Evolutionary conservation across 2,888 invertebrate genomes (phyloP), one percentile per base, ranked within the genome.

Genomic region (Ischnura elegans): DNA sequence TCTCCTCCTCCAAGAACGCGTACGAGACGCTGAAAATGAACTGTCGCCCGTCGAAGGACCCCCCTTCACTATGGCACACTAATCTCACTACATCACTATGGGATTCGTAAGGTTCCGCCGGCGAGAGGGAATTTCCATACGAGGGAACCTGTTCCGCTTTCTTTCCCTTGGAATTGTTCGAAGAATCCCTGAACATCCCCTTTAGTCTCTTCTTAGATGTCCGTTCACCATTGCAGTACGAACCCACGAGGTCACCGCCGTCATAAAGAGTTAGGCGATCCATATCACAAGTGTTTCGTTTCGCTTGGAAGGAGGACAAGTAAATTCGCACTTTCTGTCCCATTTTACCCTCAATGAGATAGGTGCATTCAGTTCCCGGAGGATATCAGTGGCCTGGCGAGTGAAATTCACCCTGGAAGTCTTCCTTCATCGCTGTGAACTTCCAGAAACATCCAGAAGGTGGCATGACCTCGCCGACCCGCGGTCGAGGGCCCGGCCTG

Each of bases 381-480:
- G 93, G 61, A 42, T 93, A 93, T 66, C 93, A 93, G 19, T 93
- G 93, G 13, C 55, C 45, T 5, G 55, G 45, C 46, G 93, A 93
- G n/a, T 93, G 76, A 29, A 93, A 66, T 55, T 93, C 66, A 21
- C 93, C 93, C 42, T 93, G 93, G 43, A 46, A 45, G n/a, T n/a
- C 45, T 46, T 86, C 86, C 36, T n/a, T 46, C n/a, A 45, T n/a
- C 8, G 45, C 86, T 5, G 86, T 45, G n/a, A 86, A 46, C 46
- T 86, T 86, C 86, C 86, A 86, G 86, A 86, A 86, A n/a, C 86
- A 86, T n/a, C 86, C 86, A n/a, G 86, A 86, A 25, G 45, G 86
- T 8, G 86, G 86, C 86, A 45, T 86, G 8, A 86, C 86, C 43
- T 86, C 86, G 25, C 86, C 86, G 25, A 86, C 45, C n/a, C 86